Conservation (phyloP, 2,888 invertebrate species). For the Melangyna quadrimaculata region DNA sequence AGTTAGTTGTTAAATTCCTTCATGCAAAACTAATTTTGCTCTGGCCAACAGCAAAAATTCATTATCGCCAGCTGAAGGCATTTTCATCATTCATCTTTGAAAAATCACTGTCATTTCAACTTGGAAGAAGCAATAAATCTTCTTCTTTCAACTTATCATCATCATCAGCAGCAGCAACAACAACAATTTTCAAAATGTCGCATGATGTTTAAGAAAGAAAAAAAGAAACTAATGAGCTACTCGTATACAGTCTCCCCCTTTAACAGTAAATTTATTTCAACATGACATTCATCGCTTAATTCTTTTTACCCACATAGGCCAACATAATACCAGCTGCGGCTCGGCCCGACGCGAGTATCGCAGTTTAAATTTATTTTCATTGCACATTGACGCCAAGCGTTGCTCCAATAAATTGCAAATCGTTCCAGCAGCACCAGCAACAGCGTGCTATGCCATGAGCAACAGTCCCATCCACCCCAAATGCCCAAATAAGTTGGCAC, state of each 20-base stretch:
- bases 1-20: not conserved
- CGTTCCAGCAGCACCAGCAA: not conserved
- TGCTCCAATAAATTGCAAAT: constrained; percentile 66
- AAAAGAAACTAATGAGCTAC: not conserved
- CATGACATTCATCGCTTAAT: constrained; percentile 67
- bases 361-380: constrained; percentile 57
- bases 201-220: not conserved
- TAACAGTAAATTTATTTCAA: constrained; percentile 63
- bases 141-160: constrained; percentile 38
- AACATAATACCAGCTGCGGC: not conserved
- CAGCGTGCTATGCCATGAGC: not conserved
- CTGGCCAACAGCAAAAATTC: not conserved
- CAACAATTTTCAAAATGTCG: constrained; percentile 23
- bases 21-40: not conserved
- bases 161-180: not conserved
- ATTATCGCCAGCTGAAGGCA: not conserved
- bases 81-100: constrained; percentile 49
- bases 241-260: constrained; percentile 1
- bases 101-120: constrained; percentile 38
- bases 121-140: constrained; percentile 55
- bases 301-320: constrained; percentile 25
- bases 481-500: constrained; percentile 46
- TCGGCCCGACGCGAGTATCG: too few relatives aligned
- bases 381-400: constrained; percentile 58
- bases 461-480: not conserved